These are phyloP conservation scores for Synergus japonicus DNA, from an alignment of 2,888 invertebrate species.

Conservation along the genomic window DNA sequence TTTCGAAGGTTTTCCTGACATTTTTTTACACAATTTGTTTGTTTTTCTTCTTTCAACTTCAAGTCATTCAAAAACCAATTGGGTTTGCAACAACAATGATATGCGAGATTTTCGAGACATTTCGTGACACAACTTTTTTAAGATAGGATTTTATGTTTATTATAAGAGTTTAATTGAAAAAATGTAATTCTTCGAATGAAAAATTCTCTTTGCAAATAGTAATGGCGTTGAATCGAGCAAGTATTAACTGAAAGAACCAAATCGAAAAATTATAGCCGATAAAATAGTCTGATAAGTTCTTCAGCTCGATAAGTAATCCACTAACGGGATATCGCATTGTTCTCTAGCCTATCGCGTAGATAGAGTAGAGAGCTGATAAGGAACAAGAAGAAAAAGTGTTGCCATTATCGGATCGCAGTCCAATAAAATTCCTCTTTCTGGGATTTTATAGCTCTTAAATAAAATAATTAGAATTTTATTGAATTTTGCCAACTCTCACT, in stretches of 20 bases:
- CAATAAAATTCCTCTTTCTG: slow-evolving; percentile 6
- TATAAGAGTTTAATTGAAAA: no score
- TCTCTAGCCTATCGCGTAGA: background rate
- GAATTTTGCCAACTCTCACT: background rate
- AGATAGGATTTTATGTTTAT: no score
- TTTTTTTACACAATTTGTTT: no score
- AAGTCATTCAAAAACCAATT: no score
- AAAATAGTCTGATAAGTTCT: slow-evolving; percentile 1
- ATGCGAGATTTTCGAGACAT: no score
- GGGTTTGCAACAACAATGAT: no score
- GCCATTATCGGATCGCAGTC: slow-evolving; percentile 4
- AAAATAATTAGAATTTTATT: background rate
- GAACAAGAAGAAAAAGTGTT: slow-evolving; percentile 4
- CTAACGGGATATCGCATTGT: slow-evolving; percentile 14
- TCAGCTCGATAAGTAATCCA: slow-evolving; percentile 6
- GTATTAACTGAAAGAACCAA: background rate
- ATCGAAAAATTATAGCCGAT: slow-evolving; percentile 4
- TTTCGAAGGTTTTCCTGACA: no score
- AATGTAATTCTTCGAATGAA: background rate
- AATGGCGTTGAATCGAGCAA: background rate
- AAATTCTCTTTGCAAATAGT: background rate
- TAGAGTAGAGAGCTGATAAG: slow-evolving; percentile 7
- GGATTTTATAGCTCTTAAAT: background rate
- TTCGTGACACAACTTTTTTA: no score
- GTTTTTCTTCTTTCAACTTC: no score